A percentile compares a stretch with the other conserved stretches of the same genome.
These are phyloP conservation scores for Alentia gelatinosa DNA, from an alignment of 2,888 invertebrate genomes.

Conservation along the genomic window DNA sequence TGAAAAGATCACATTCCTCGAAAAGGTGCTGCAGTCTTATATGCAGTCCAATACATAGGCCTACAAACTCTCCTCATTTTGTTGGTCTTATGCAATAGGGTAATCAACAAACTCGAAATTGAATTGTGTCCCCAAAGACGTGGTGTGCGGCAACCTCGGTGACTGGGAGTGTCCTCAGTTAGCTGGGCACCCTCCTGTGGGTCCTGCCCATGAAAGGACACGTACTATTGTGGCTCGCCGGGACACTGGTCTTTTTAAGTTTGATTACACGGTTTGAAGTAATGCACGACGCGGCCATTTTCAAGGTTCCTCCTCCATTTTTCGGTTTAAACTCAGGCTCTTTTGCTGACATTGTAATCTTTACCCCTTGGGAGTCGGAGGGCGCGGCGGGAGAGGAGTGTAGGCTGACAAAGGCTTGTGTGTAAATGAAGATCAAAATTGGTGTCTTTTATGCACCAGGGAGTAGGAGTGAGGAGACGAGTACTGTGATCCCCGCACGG, in stretches of 20 bases:
- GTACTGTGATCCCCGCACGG: not conserved
- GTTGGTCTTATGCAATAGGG: not conserved
- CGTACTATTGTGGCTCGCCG: not conserved
- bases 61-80: not conserved
- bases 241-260: not conserved
- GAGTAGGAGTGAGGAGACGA: not conserved
- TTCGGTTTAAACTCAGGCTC: not conserved
- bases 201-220: not conserved
- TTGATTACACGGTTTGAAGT: not conserved
- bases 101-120: not conserved
- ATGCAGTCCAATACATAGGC: not conserved
- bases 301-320: not conserved
- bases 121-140: not conserved
- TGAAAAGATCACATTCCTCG: not conserved
- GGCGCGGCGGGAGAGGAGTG: not conserved
- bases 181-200: not conserved
- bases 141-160: not conserved
- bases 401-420: slow-evolving; percentile 5
- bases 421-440: slow-evolving; percentile 40
- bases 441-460: not conserved
- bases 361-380: not conserved
- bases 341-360: slow-evolving; percentile 8
- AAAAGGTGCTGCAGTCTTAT: not conserved
- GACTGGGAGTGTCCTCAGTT: not conserved
- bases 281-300: not conserved